Conservation (phyloP, 2,888 invertebrate species). For the Willowsia nigromaculata region DNA sequence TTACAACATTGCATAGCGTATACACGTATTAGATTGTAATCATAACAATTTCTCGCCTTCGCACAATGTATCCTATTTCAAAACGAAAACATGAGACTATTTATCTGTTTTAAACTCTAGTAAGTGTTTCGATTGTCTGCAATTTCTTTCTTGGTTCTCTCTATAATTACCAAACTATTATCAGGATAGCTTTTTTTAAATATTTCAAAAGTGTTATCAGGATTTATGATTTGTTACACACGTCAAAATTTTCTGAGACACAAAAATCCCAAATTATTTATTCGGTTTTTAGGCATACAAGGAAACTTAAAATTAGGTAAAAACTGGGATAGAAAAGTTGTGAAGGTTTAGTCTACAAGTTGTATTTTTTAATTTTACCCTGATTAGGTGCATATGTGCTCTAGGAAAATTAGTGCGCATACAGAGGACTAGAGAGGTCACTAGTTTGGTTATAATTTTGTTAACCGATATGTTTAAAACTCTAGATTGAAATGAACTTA, state of each 20-base stretch:
- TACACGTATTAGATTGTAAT: background rate
- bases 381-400: background rate
- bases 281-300: too few relatives aligned
- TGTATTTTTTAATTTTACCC: too few relatives aligned
- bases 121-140: slow-evolving; percentile 55
- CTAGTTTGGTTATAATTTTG: background rate
- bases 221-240: too few relatives aligned
- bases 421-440: background rate
- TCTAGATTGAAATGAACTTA: background rate
- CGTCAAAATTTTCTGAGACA: too few relatives aligned
- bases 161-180: background rate
- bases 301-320: too few relatives aligned
- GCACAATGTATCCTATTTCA: background rate
- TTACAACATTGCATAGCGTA: background rate
- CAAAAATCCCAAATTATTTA: too few relatives aligned
- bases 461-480: background rate
- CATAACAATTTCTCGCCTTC: background rate
- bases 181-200: background rate
- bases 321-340: too few relatives aligned
- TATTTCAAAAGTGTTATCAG: background rate
- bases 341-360: too few relatives aligned
- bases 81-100: background rate
- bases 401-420: too few relatives aligned
- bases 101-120: background rate
- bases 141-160: slow-evolving; percentile 56